Percentiles rank a stretch among this genome's conserved stretches.
Evolutionary conservation across 2,797 vertebrate genomes (phyloP).

Genomic region (Sebastes cheni): DNA sequence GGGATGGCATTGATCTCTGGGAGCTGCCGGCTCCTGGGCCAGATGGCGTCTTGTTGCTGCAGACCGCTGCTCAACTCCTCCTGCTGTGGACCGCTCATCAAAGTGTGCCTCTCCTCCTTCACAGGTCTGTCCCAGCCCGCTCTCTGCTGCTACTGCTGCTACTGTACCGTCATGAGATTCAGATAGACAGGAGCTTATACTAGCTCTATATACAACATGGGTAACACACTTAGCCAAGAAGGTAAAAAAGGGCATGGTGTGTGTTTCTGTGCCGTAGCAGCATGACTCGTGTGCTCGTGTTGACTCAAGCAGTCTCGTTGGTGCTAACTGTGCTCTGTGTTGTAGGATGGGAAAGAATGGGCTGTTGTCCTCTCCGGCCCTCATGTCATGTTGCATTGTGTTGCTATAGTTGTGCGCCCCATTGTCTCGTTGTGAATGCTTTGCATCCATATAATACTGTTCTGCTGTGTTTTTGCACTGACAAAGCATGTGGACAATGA

Average conservation of each 20-base stretch:
- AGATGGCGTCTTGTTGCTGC: conserved; percentile 83
- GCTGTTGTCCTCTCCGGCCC: conserved; percentile 58
- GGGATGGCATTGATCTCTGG: conserved; percentile 75
- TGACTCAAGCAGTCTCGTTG: conserved; percentile 51
- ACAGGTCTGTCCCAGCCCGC: conserved; percentile 83
- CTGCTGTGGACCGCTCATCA: conserved; percentile 79
- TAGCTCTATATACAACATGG: conserved; percentile 74
- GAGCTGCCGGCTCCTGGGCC: conserved; percentile 71
- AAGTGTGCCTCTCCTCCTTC: conserved; percentile 84
- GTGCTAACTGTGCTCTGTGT: conserved; percentile 69
- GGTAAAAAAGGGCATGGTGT: conserved; percentile 80
- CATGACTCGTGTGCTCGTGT: conserved; percentile 58
- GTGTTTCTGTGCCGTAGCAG: conserved; percentile 51
- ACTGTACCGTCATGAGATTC: conserved; percentile 71
- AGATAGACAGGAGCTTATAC: conserved; percentile 58
- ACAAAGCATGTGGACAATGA: conserved; percentile 60
- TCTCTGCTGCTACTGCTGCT: conserved; percentile 41
- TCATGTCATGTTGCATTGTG: conserved; percentile 68
- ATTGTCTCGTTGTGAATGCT: conserved; percentile 63
- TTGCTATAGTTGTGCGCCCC: conserved; percentile 56
- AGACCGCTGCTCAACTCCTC: conserved; percentile 75
- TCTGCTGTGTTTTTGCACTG: conserved; percentile 51
- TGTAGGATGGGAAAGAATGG: conserved; percentile 62
- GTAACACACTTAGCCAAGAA: conserved; percentile 82
- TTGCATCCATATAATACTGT: conserved; percentile 49